These are phyloP conservation scores for Gymnocypris eckloni DNA, from an alignment of 2,797 vertebrate species.

Conservation along the genomic window DNA sequence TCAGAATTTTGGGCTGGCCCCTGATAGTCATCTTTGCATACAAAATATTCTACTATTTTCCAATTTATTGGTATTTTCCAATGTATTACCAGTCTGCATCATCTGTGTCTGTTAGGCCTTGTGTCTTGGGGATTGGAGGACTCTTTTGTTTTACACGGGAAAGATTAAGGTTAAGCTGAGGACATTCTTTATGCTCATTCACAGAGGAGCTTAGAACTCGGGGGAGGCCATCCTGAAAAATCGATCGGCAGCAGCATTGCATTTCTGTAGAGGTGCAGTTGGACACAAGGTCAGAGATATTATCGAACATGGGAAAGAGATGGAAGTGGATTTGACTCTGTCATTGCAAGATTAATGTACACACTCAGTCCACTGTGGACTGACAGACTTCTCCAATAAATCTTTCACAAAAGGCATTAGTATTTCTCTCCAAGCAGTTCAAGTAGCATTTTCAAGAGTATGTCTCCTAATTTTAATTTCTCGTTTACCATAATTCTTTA, in stretches of 20 bases:
- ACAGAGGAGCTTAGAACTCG: conserved; percentile 28
- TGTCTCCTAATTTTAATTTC: not conserved
- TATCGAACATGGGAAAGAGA: conserved; percentile 47
- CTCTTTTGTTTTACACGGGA: conserved; percentile 37
- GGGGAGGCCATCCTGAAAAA: conserved; percentile 52
- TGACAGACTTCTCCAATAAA: conserved; percentile 4
- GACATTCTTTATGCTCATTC: conserved; percentile 44
- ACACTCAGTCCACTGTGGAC: not conserved
- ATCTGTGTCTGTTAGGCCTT: not conserved
- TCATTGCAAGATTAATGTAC: conserved; percentile 37
- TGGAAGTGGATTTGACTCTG: conserved; percentile 52
- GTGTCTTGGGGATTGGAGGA: conserved; percentile 16
- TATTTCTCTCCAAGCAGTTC: not conserved
- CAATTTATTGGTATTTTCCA: not conserved
- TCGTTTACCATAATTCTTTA: not conserved
- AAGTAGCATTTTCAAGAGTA: not conserved
- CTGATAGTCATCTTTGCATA: not conserved
- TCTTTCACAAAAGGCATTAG: not conserved
- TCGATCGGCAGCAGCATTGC: conserved; percentile 50
- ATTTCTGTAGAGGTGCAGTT: conserved; percentile 51
- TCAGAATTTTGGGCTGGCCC: not conserved
- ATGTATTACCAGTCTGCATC: not conserved
- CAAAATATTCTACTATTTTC: not conserved
- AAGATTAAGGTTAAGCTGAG: conserved; percentile 56
- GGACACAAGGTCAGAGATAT: conserved; percentile 61